Evolutionary conservation across 2,797 vertebrate species (phyloP), one percentile per base, ranked within the genome.

Genomic region (Artibeus jamaicensis): DNA sequence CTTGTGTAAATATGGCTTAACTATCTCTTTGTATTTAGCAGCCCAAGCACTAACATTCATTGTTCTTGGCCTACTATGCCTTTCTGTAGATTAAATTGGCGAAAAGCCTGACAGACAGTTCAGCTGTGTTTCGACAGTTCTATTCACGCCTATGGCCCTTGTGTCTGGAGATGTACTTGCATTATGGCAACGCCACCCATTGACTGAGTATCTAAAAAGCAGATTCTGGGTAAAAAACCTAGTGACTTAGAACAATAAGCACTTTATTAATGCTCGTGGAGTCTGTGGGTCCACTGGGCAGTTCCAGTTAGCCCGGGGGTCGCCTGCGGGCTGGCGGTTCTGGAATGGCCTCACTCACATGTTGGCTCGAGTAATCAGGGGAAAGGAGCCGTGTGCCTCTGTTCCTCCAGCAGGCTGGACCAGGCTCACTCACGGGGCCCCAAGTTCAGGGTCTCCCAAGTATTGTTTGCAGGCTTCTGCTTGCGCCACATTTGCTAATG

Each of bases 71-170:
- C 55, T 55, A 57, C 37, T 53, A 12, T 7, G 22, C 67, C 86
- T 83, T 86, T 93, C 78, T 79, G 57, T 44, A 90, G 92, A 91
- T 96, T 83, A 78, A 81, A 71, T 29, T 93, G 86, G 76, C 86
- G 42, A 79, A 84, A 93, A 89, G 48, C 70, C 94, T 65, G 42
- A 79, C 42, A 86, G 57, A 95, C 22, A 44, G 21, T 26, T 65
- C 46, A n/a, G 22, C 89, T 59, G 3, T 42, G 59, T 74, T 95
- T 42, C 82, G 82, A 96, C 53, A 82, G 29, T 19, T 94, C 74
- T 82, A 4, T 55, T 73, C 86, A 37, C n/a, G 53, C 3, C 29
- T 85, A 93, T 46, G 83, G n/a, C 34, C 73, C 34, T 81, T 8
- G 48, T 5, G 8, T 79, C 29, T 26, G 62, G 50, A 95, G 55